phyloP scores from a whole-genome alignment of 2,888 invertebrate genomes.

The Mayetiola destructor region DNA sequence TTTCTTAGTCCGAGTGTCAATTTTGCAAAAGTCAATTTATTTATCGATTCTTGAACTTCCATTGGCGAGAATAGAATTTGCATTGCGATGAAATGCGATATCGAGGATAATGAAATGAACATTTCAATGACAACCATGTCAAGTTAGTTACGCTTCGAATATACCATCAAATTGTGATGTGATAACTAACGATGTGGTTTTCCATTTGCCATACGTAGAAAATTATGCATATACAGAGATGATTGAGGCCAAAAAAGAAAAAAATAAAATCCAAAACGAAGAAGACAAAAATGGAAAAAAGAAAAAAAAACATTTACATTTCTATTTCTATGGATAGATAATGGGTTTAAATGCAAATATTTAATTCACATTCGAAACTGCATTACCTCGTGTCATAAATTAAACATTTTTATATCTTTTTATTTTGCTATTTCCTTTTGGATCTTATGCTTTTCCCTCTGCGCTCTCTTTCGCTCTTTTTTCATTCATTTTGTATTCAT shows the following conservation, averaged over 20 bases:
- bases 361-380: background rate
- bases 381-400: constrained; percentile 7
- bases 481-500: too few species aligned
- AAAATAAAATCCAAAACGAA: background rate
- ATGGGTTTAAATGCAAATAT: constrained; percentile 3
- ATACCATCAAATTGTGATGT: background rate
- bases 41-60: too few species aligned
- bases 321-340: background rate
- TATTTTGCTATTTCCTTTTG: too few species aligned
- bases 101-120: too few species aligned
- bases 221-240: background rate
- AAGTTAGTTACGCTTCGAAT: constrained; percentile 1
- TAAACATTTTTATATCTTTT: constrained; percentile 12
- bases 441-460: too few species aligned
- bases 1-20: background rate
- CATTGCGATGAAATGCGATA: background rate
- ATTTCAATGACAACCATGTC: too few species aligned
- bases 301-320: background rate
- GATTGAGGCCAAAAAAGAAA: too few species aligned
- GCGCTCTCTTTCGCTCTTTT: too few species aligned
- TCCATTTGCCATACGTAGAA: background rate
- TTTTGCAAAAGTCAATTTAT: too few species aligned
- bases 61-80: too few species aligned
- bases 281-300: background rate
- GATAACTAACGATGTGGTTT: background rate